Evolutionary conservation across 2,113 vertebrate species (phyloP), one percentile per base, ranked within the genome.

Genomic region (Silurus asotus): DNA sequence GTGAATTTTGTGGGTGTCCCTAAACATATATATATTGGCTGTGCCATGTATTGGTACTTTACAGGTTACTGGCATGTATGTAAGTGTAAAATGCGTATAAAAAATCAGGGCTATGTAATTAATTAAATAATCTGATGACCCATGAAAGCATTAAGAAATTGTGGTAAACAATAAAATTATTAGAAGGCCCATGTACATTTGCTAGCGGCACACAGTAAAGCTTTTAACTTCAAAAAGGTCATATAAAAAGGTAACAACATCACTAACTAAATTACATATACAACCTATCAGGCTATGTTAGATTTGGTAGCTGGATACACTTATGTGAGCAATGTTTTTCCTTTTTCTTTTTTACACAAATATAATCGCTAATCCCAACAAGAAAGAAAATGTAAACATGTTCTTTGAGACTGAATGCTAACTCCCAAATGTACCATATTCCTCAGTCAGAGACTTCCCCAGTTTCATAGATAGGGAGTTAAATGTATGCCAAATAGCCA

Each of bases 401-500:
- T n/a, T 55, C 14, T 55, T 25, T 76, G 74, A 78, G 14, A 56
- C 53, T 28, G 15, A 77, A 78, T 6, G 19, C 48, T 51, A 75
- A 37, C 25, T 58, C 7, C 51, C n/a, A 58, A 37, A 13, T 78
- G 25, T 59, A 45, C 28, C 17, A 45, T 59, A 79, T 59, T 59
- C 28, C 55, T 79, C 25, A 28, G 3, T 28, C 17, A 3, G 14
- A n/a, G 13, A 14, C 37, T 37, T 37, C 37, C 3, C 3, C 20
- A 53, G 17, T 61, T 23, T 20, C 3, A 80, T 61, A 81, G 61
- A 9, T 82, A 82, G 11, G 10, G 53, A 67, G 64, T 11, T 19
- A 82, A 55, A 69, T 55, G 9, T 61, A 23, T 69, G 49, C 0
- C 15, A 55, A 55, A 82, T 69, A 87, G 90, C 87, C 89, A 92